Base-by-base conservation (phyloP, 64 coral and sea anemone species). In the Pachyseris speciosa region DNA sequence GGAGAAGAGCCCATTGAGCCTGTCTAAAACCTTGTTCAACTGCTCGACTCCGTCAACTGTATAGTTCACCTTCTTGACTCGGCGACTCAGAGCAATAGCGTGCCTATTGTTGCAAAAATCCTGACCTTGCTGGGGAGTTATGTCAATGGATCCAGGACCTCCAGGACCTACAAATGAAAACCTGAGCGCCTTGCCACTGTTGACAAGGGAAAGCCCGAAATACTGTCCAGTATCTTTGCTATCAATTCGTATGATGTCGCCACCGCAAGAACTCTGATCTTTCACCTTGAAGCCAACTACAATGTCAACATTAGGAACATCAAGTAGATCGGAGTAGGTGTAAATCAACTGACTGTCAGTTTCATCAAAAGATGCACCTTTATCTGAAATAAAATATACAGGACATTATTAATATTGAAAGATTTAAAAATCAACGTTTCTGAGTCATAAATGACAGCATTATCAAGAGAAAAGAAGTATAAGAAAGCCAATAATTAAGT, bases 221-320 rank as follows among this genome's bases (percentile, higher is more conserved):
- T 52, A 64, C 2, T 78, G 40, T 10, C 24, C 9, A 13, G 16
- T 40, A 52, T 78, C 86, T 9, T 24, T 15, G 69, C 86, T 93
- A 8, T 43, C 67, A 13, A 96, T 93, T 51, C 80, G 40, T 20
- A 96, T 44, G 12, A 96, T 55, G 38, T 50, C 83, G 36, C 94
- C 94, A 41, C 73, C 74, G 42, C 94, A 96, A 20, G 34, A 13
- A 2, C 61, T 9, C 5, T 1, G 16, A 12, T 74, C 30, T 20
- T 34, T 36, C 1, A 81, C 88, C 29, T 86, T 48, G 65, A 96
- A 96, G 13, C 90, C 94, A 65, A 96, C 42, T 57, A 91, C 94
- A 73, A 96, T 68, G 25, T 96, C 94, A 19, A 91, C 69, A 9
- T 85, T 91, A 4, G 55, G 48, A 32, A 86, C 67, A 22, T 58